Base-by-base conservation (phyloP, 2,888 invertebrate species). In the Panopea generosa region DNA sequence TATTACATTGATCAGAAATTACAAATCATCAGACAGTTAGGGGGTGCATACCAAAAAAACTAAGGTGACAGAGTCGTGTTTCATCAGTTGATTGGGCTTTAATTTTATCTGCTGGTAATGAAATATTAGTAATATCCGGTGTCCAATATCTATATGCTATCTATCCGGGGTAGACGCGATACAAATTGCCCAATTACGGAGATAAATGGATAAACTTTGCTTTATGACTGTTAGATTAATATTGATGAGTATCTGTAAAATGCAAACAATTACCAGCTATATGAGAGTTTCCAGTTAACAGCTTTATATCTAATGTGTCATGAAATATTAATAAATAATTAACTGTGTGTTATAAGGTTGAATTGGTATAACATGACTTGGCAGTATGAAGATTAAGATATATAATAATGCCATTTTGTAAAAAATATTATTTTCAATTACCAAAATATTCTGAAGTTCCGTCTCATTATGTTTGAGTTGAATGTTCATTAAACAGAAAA, bases 141-240 rank as follows among this genome's bases (percentile, higher is more conserved):
- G 26, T 52, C 22, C 24, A 29, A 50, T 57, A 67, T 67, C 66
- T 57, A 26, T 49, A 67, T 40, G 57, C 57, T 50, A 49, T 50
- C 50, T 57, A 50, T 40, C 50, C 14, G 3, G 52, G 53, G 29
- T 27, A 26, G 29, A 60, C 47, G 50, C 67, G 33, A 24, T 50
- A 27, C 26, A 68, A 68, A 68, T 60, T 60, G 43, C 20, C 60
- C 53, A 60, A 68, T 68, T 68, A 68, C 53, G 33, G 52, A 53
- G 59, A 68, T 60, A 60, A 68, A 52, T 52, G 60, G 29, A 53
- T 26, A 6, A 24, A 52, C 50, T 26, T 24, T 40, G 27, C 57
- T 24, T 33, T 29, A 57, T 67, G 45, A 67, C 57, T 59, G 66
- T 38, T 38, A 56, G 24, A 52, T 24, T 29, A 29, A 27, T 26